Conservation (phyloP, 2,888 invertebrate species). For the Arge pagana region DNA sequence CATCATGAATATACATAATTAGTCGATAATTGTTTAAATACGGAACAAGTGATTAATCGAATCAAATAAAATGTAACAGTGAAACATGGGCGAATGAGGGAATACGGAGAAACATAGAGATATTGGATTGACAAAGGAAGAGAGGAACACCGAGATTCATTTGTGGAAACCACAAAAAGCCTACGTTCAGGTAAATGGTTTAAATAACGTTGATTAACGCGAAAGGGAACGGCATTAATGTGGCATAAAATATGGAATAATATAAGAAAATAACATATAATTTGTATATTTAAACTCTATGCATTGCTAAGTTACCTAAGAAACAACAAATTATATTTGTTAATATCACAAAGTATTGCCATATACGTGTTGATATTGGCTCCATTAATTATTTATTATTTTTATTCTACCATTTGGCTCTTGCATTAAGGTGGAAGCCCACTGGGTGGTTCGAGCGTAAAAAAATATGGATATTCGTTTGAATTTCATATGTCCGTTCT, state of each 20-base stretch:
- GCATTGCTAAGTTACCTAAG: conserved; percentile 24
- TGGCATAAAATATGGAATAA: conserved; percentile 1
- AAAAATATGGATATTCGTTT: conserved; percentile 29
- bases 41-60: conserved; percentile 12
- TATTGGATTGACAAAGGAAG: no score
- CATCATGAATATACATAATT: conserved; percentile 11
- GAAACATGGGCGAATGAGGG: conserved; percentile 4
- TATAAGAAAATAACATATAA: conserved; percentile 1
- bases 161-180: background rate
- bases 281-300: conserved; percentile 13
- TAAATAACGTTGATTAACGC: background rate
- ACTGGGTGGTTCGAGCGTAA: conserved; percentile 28
- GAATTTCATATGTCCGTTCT: conserved; percentile 4
- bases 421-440: conserved; percentile 31
- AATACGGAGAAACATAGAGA: conserved; percentile 8
- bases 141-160: conserved; percentile 1
- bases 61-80: conserved; percentile 5
- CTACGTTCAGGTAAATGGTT: background rate
- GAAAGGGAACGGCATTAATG: background rate
- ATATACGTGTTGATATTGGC: conserved; percentile 28
- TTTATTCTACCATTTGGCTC: conserved; percentile 11
- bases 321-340: conserved; percentile 41
- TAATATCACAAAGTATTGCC: conserved; percentile 51
- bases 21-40: conserved; percentile 8
- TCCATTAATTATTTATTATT: conserved; percentile 19